phyloP scores from a whole-genome alignment of 2,113 vertebrate genomes.

The Beaufortia kweichowensis region DNA sequence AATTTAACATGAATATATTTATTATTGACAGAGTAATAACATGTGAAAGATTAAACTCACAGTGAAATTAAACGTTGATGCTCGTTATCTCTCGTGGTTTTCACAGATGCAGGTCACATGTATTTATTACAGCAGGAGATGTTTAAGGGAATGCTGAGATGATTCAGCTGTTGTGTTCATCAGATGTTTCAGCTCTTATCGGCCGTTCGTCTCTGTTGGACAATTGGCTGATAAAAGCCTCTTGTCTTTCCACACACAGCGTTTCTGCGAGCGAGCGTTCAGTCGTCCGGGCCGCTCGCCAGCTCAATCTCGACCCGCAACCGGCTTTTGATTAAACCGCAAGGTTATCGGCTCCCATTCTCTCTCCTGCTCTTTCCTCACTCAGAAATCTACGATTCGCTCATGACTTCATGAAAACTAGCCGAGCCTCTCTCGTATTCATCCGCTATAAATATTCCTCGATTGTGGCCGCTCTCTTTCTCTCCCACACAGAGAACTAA shows the following conservation, averaged over 20 bases:
- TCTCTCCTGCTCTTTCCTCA: neutral
- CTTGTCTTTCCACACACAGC: conserved; percentile 41
- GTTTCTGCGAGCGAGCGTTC: conserved; percentile 19
- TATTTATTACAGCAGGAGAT: no score
- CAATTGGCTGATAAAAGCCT: conserved; percentile 28
- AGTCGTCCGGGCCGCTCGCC: conserved; percentile 18
- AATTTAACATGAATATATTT: no score
- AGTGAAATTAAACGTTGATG: no score
- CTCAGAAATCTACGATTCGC: conserved; percentile 8
- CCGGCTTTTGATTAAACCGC: conserved; percentile 44
- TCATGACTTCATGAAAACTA: conserved; percentile 36
- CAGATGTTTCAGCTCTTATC: conserved; percentile 2
- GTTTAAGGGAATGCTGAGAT: no score
- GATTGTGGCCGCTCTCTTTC: neutral
- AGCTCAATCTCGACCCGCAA: conserved; percentile 39
- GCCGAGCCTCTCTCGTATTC: conserved; percentile 22
- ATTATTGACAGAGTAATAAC: no score
- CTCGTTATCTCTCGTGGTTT: no score
- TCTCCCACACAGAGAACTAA: conserved; percentile 7
- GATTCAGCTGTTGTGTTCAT: neutral
- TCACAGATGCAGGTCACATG: no score
- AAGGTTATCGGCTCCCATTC: conserved; percentile 39
- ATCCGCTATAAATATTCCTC: conserved; percentile 33
- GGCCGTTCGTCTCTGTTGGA: neutral
- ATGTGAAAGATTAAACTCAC: no score